Conservation (phyloP, 2,888 invertebrate genomes). For the Mythimna loreyi region DNA sequence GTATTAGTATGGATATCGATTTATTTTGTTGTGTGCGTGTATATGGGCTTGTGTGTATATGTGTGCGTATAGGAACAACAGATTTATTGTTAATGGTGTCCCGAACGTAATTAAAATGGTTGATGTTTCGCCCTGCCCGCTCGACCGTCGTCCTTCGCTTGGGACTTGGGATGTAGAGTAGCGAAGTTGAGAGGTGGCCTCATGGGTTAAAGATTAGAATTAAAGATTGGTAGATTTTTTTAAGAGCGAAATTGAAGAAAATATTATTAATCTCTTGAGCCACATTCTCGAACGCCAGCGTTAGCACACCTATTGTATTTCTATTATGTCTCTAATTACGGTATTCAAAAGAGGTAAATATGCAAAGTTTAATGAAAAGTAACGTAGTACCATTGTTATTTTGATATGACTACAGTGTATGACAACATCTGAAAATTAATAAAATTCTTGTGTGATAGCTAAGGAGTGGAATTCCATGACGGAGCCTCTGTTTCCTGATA, state of each 20-base stretch:
- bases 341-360: too few relatives aligned
- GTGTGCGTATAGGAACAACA: conserved; percentile 82
- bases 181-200: conserved; percentile 58
- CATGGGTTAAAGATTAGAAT: neutral
- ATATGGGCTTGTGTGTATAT: conserved; percentile 62
- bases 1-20: conserved; percentile 60
- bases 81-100: conserved; percentile 91
- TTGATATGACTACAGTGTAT: neutral
- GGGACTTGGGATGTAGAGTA: conserved; percentile 69
- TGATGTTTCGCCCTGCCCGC: conserved; percentile 87
- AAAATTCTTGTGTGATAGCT: too few relatives aligned
- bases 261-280: too few relatives aligned
- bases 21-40: conserved; percentile 55
- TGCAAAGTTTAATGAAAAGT: neutral
- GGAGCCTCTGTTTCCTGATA: too few relatives aligned
- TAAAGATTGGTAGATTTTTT: neutral
- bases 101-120: conserved; percentile 90
- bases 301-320: too few relatives aligned
- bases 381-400: neutral
- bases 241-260: neutral
- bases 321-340: too few relatives aligned
- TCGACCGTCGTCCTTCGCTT: conserved; percentile 80
- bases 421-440: neutral
- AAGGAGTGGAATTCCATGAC: too few relatives aligned
- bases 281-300: too few relatives aligned